Evolutionary conservation across 2,797 vertebrate species (phyloP).

Genomic region (Selene dorsalis): DNA sequence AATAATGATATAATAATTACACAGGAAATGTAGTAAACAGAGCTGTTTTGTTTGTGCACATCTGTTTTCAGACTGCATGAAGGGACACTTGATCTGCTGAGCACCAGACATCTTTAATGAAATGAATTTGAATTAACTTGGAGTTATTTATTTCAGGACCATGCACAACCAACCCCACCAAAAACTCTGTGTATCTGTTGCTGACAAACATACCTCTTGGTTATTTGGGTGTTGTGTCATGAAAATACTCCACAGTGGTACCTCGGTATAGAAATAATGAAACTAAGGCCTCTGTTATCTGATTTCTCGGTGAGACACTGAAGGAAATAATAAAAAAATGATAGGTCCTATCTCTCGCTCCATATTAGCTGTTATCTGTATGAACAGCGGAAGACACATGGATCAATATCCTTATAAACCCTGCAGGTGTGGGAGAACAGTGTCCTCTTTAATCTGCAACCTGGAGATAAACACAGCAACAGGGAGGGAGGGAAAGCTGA

Average conservation of each 20-base stretch:
- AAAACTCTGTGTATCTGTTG: too few relatives aligned
- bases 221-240: background rate
- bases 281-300: background rate
- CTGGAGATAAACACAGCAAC: background rate
- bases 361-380: conserved; percentile 30
- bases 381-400: conserved; percentile 3
- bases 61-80: background rate
- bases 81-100: background rate
- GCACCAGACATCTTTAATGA: background rate
- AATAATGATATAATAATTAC: background rate
- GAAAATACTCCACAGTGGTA: background rate
- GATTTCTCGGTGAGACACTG: background rate
- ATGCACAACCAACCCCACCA: too few relatives aligned
- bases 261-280: background rate
- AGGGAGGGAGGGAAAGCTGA: background rate
- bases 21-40: background rate
- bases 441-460: conserved; percentile 30
- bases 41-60: background rate
- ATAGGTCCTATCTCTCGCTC: background rate
- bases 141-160: background rate
- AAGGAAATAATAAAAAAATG: conserved; percentile 4
- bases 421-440: conserved; percentile 20
- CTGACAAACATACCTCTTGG: background rate
- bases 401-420: conserved; percentile 49
- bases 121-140: too few relatives aligned